Evolutionary conservation across 2,113 vertebrate genomes (phyloP), one percentile per base, ranked within the genome.

Genomic region (Otolemur garnettii): DNA sequence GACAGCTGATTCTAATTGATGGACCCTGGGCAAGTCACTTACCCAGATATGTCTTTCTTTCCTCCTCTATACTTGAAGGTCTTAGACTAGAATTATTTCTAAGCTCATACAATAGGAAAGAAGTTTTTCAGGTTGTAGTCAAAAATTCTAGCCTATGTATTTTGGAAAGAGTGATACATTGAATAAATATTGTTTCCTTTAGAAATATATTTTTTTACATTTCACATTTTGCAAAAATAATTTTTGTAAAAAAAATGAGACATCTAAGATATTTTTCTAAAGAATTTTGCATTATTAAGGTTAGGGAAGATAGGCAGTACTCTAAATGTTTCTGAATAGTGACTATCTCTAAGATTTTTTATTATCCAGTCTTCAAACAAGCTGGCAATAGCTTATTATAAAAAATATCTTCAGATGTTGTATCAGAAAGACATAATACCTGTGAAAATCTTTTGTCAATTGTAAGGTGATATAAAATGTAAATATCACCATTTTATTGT

Each of bases 321-420:
- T 75, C 33, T 9, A 71, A 77, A 3, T 75, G 50, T 71, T 86
- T 68, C 42, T 85, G 33, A 90, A 83, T 64, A 86, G 80, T 38
- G 15, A 79, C 68, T 69, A 7, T 50, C 5, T 81, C 50, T 80
- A 64, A 86, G 72, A 90, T 68, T 35, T 71, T 79, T 83, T 85
- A 72, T 89, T 92, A 86, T 79, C 53, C 30, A 79, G 13, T 84
- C 53, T 91, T 93, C 28, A 93, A 81, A 50, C 24, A 87, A 85
- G 26, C 28, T 79, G 9, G n/a, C 53, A 95, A 71, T 66, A 88
- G 35, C 53, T 85, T 92, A 45, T 66, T 96, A 96, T 72, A 9
- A n/a, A 89, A 89, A 94, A 62, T 79, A 90, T 66, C 75, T 90
- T 66, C 53, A 66, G 59, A 59, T 68, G 9, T 80, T 59, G 5